Conservation (phyloP, 2,113 vertebrate species). For the Epinephelus fuscoguttatus region DNA sequence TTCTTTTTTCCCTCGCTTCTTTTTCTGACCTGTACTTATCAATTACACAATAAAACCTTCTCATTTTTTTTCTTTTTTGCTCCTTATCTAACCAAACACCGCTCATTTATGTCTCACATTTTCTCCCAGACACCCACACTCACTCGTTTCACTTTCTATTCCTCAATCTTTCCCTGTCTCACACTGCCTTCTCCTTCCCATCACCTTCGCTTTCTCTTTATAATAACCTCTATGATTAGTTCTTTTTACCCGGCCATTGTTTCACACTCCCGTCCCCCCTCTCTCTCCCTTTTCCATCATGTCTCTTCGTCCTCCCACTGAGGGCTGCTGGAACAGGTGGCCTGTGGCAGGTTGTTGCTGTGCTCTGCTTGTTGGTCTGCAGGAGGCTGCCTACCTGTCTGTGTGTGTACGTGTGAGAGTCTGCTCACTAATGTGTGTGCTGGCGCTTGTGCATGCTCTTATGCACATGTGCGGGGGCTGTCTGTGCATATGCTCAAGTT, state of each 20-base stretch:
- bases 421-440: constrained; percentile 7
- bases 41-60: not conserved
- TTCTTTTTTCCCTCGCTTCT: constrained; percentile 7
- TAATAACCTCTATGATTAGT: constrained; percentile 64
- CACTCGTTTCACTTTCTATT: constrained; percentile 6
- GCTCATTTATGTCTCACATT: not conserved
- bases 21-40: not conserved
- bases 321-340: constrained; percentile 76
- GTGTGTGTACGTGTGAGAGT: constrained; percentile 12
- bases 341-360: constrained; percentile 74
- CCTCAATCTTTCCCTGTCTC: constrained; percentile 22
- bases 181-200: constrained; percentile 12
- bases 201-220: constrained; percentile 35
- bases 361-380: constrained; percentile 76
- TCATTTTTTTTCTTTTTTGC: not conserved
- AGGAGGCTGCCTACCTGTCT: constrained; percentile 65
- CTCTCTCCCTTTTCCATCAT: constrained; percentile 58
- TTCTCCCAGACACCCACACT: not conserved
- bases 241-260: constrained; percentile 32
- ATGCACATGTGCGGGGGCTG: not conserved
- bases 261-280: constrained; percentile 55
- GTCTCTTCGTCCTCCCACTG: constrained; percentile 48
- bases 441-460: not conserved
- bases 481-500: constrained; percentile 39
- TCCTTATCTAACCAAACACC: not conserved